phyloP scores from a whole-genome alignment of 1,140 invertebrate species.

The Bradysia coprophila region DNA sequence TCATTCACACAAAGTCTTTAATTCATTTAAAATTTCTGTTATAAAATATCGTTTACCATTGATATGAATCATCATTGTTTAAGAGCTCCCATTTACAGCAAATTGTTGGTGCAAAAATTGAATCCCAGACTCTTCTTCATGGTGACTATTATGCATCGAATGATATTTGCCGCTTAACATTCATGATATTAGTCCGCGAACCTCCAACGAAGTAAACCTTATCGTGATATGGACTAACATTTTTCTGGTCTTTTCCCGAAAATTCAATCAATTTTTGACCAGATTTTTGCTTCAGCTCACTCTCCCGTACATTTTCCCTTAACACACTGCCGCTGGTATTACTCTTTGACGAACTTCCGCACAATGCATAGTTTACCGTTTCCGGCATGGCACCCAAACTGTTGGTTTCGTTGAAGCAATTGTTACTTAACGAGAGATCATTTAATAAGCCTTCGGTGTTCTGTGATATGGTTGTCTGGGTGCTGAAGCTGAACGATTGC shows the following conservation, averaged over 20 bases:
- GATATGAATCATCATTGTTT: too few species aligned
- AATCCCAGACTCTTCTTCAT: too few species aligned
- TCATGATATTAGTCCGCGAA: conserved; percentile 5
- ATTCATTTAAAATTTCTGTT: too few species aligned
- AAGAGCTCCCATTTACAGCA: too few species aligned
- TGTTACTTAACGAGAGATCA: neutral
- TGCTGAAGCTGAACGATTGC: neutral
- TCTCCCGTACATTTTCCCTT: conserved; percentile 18
- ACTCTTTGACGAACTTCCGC: conserved; percentile 21
- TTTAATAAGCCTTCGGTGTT: neutral
- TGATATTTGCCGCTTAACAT: conserved; percentile 18
- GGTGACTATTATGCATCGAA: conserved; percentile 13
- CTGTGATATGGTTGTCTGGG: neutral
- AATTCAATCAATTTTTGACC: conserved; percentile 15
- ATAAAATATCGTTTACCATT: too few species aligned
- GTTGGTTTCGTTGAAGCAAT: conserved; percentile 2
- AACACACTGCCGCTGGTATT: conserved; percentile 15
- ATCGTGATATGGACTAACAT: conserved; percentile 14
- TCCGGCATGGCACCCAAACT: conserved; percentile 8
- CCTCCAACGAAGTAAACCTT: conserved; percentile 3
- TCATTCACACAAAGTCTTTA: too few species aligned
- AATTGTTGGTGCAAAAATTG: too few species aligned
- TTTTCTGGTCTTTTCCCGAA: conserved; percentile 17
- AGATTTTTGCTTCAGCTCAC: conserved; percentile 8
- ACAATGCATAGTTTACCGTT: conserved; percentile 10